Percentiles rank a stretch among this genome's conserved stretches.
phyloP scores from a whole-genome alignment of 2,113 vertebrate species.

The Acrocephalus kingi region DNA sequence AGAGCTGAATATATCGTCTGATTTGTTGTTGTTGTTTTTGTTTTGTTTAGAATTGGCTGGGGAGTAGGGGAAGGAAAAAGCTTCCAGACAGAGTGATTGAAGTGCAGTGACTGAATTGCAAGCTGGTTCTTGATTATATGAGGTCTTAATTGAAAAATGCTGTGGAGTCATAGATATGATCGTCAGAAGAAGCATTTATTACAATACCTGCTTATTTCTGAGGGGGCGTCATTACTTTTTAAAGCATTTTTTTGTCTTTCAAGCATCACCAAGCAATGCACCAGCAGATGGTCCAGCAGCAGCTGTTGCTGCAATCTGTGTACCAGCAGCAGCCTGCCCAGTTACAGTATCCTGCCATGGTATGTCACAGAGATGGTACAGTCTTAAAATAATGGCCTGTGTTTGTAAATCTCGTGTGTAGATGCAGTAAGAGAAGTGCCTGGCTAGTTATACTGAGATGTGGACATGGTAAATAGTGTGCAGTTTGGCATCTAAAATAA shows the following conservation, averaged over 20 bases:
- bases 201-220: neutral
- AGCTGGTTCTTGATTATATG: neutral
- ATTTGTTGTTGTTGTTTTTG: neutral
- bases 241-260: neutral
- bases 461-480: neutral
- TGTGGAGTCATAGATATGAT: neutral
- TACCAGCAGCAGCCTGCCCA: constrained; percentile 82
- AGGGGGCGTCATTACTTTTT: neutral
- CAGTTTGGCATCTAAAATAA: neutral
- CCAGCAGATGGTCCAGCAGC: constrained; percentile 86
- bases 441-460: neutral
- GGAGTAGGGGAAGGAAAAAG: too few species aligned
- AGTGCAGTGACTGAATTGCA: neutral
- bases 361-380: constrained; percentile 61
- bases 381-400: rapidly evolving
- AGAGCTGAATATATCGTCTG: neutral
- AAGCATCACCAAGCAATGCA: constrained; percentile 90
- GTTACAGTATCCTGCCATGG: constrained; percentile 82
- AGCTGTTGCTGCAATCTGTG: constrained; percentile 85
- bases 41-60: neutral
- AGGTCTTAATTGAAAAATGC: neutral
- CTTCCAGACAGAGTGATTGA: neutral
- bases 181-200: neutral
- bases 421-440: neutral
- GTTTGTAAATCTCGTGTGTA: neutral